Conservation (phyloP, 1,140 invertebrate species). For the Bombus soroeensis region DNA sequence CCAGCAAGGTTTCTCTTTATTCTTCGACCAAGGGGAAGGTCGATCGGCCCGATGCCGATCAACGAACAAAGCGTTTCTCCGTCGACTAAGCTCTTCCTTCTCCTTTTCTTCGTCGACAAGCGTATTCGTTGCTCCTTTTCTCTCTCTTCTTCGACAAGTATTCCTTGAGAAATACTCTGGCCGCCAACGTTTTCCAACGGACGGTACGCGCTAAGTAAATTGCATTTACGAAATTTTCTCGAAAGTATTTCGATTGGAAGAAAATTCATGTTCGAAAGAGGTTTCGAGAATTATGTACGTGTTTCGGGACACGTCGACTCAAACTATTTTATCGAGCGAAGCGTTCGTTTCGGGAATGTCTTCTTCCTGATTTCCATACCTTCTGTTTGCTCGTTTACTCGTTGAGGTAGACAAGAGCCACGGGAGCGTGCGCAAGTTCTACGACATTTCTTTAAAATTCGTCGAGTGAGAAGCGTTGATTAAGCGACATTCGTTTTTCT, state of each 20-base stretch:
- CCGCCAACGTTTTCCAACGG: not conserved
- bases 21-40: constrained; percentile 11
- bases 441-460: constrained; percentile 42
- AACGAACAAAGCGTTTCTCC: not conserved
- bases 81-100: too few relatives aligned
- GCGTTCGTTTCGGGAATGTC: not conserved
- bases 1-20: constrained; percentile 37
- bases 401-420: not conserved
- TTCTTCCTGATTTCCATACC: constrained; percentile 24
- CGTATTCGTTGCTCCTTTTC: not conserved
- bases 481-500: constrained; percentile 37
- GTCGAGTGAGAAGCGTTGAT: constrained; percentile 52
- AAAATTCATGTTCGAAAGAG: too few relatives aligned
- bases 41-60: constrained; percentile 12
- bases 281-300: too few relatives aligned
- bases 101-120: not conserved
- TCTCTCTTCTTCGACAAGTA: not conserved
- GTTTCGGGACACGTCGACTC: not conserved
- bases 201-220: not conserved
- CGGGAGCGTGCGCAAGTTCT: not conserved
- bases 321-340: not conserved
- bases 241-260: too few relatives aligned
- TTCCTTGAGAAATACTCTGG: not conserved
- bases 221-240: not conserved
- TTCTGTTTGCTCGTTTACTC: not conserved